A percentile compares a stretch with the other conserved stretches of the same genome.
These are phyloP conservation scores for Pterophyllum scalare DNA, from an alignment of 2,113 vertebrate genomes.

Conservation along the genomic window DNA sequence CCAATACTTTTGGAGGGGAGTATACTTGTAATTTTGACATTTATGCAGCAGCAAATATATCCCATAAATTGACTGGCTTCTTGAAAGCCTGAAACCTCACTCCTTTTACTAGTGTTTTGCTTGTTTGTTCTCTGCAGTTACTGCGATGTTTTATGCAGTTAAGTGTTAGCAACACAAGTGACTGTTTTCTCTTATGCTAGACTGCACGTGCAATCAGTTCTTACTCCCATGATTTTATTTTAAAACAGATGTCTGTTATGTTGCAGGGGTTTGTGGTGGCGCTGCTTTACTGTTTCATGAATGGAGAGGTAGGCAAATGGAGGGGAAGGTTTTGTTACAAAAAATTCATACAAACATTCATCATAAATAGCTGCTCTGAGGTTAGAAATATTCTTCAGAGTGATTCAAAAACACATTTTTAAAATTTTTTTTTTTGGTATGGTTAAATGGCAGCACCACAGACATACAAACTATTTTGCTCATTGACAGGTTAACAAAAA, in stretches of 20 bases:
- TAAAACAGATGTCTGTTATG: conserved; percentile 22
- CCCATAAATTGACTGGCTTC: background rate
- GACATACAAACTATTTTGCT: background rate
- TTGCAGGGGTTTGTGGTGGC: conserved; percentile 95
- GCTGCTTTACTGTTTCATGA: conserved; percentile 97
- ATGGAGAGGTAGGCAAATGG: conserved; percentile 88
- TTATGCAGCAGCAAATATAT: background rate
- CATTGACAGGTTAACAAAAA: background rate
- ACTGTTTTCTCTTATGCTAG: background rate
- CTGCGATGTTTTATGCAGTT: background rate
- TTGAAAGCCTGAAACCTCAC: background rate
- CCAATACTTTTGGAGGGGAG: too few relatives aligned
- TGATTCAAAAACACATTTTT: background rate
- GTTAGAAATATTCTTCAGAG: background rate
- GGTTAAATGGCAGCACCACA: background rate
- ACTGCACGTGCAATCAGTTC: background rate
- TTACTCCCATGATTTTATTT: background rate
- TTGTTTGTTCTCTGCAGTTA: background rate
- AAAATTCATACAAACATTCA: background rate
- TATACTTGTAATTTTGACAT: background rate
- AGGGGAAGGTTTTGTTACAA: background rate
- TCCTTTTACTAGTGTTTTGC: background rate
- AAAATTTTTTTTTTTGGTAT: conserved; percentile 1
- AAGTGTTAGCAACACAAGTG: background rate
- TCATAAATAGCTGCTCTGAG: background rate